A percentile compares a stretch with the other conserved stretches of the same genome.
phyloP scores from a whole-genome alignment of 2,888 invertebrate species.

The Rhopalosiphum nymphaeae region DNA sequence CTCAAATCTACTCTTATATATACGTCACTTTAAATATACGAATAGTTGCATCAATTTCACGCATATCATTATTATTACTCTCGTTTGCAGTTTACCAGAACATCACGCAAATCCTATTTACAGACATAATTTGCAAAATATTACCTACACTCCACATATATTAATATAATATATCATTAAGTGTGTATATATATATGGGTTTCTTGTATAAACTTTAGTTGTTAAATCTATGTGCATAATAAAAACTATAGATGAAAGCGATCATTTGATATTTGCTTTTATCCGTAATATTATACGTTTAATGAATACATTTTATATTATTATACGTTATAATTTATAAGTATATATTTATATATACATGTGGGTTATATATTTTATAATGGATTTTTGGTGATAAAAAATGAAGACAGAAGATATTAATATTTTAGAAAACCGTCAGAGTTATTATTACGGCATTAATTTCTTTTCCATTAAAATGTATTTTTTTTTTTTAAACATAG shows the following conservation, averaged over 20 bases:
- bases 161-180: background rate
- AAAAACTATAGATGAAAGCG: background rate
- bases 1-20: background rate
- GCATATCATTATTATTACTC: background rate
- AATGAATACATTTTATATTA: background rate
- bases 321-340: background rate
- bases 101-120: background rate
- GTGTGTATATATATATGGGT: background rate
- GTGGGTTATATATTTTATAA: background rate
- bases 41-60: background rate
- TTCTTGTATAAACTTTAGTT: background rate
- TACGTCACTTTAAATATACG: background rate
- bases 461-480: background rate
- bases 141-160: background rate
- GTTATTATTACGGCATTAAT: background rate
- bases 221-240: background rate
- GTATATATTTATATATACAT: background rate
- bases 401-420: background rate
- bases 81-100: background rate
- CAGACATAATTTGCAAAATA: background rate
- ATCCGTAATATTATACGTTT: background rate
- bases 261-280: background rate
- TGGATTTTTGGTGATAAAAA: background rate
- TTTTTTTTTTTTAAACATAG: background rate
- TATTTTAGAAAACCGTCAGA: background rate